Conservation (phyloP, 2,797 vertebrate genomes). For the Pteronotus mesoamericanus region DNA sequence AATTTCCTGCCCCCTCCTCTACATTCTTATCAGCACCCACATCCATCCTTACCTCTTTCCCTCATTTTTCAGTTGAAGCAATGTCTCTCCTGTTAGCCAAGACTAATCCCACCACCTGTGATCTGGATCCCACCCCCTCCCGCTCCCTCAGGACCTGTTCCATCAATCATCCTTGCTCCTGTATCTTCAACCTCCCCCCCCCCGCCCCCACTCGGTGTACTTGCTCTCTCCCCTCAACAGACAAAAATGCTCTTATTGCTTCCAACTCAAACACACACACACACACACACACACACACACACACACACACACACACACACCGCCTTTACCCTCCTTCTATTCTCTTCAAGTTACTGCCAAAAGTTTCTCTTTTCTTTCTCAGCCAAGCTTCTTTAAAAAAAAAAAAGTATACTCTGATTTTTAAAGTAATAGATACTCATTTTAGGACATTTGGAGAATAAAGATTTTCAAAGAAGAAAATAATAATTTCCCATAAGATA, state of each 20-base stretch:
- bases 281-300: background rate
- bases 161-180: constrained; percentile 69
- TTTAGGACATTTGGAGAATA: background rate
- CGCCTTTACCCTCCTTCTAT: background rate
- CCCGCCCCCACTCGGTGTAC: too few species aligned
- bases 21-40: constrained; percentile 69
- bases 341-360: constrained; percentile 42
- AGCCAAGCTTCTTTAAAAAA: background rate
- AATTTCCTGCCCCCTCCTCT: constrained; percentile 59
- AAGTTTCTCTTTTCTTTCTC: constrained; percentile 48
- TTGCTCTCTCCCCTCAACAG: background rate
- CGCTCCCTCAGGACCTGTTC: constrained; percentile 19
- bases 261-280: constrained; percentile 52
- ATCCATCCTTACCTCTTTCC: constrained; percentile 68
- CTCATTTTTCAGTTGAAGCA: constrained; percentile 71
- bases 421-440: background rate
- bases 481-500: background rate
- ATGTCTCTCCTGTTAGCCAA: constrained; percentile 61
- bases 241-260: constrained; percentile 26
- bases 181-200: constrained; percentile 18
- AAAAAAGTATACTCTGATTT: constrained; percentile 20
- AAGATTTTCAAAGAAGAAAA: constrained; percentile 18
- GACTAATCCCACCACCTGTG: constrained; percentile 76
- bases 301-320: background rate
- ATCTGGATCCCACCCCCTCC: constrained; percentile 70